Percentiles rank a stretch among this genome's conserved stretches.
Conservation (phyloP, 2,888 invertebrate species). For the Noctua janthe region DNA sequence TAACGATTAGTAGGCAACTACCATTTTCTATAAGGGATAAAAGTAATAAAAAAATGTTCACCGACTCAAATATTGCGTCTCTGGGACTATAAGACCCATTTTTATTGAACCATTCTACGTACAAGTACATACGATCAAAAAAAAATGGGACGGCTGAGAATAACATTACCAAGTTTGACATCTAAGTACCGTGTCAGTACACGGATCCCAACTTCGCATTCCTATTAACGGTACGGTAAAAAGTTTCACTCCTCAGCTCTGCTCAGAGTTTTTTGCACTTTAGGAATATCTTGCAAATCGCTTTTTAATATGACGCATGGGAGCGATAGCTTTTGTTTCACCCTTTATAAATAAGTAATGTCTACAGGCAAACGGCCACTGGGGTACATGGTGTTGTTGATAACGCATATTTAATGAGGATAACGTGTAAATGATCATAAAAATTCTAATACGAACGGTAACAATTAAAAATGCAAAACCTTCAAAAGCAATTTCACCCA, state of each 20-base stretch:
- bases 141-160: not conserved
- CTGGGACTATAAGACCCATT: not conserved
- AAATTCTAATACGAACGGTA: not conserved
- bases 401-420: constrained; percentile 9
- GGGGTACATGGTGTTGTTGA: not conserved
- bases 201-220: constrained; percentile 33
- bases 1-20: constrained; percentile 8
- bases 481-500: constrained; percentile 19
- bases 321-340: constrained; percentile 40
- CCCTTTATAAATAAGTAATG: constrained; percentile 31
- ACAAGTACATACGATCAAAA: not conserved
- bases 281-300: constrained; percentile 41
- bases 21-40: not conserved
- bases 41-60: not conserved
- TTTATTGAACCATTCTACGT: constrained; percentile 4
- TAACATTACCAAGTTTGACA: constrained; percentile 19
- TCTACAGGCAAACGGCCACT: constrained; percentile 1
- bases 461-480: constrained; percentile 24
- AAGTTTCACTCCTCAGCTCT: constrained; percentile 39
- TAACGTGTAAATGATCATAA: constrained; percentile 12
- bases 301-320: constrained; percentile 54
- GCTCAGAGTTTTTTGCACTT: constrained; percentile 27
- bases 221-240: constrained; percentile 38
- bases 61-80: not conserved
- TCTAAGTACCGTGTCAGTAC: constrained; percentile 13